Evolutionary conservation across 2,113 vertebrate genomes (phyloP).

Genomic region (Chaetodon auriga): DNA sequence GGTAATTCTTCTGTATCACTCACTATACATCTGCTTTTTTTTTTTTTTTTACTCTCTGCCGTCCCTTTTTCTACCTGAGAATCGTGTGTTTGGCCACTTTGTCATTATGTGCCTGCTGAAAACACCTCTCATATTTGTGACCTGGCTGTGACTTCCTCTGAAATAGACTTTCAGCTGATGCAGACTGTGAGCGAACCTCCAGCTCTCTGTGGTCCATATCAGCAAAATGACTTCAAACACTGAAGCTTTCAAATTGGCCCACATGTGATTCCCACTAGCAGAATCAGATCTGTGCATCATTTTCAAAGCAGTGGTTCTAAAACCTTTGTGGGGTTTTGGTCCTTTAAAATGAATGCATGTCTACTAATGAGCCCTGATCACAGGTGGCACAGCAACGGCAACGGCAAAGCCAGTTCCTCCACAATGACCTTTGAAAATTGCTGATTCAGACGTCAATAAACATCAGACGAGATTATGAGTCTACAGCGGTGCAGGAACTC

Average conservation of each 20-base stretch:
- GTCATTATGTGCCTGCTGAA: not conserved
- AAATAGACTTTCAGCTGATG: slow-evolving; percentile 23
- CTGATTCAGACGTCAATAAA: no score
- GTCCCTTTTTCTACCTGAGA: not conserved
- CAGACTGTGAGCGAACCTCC: not conserved
- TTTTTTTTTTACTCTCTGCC: not conserved
- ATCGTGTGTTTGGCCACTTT: not conserved
- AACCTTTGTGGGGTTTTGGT: not conserved
- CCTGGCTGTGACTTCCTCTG: slow-evolving; percentile 11
- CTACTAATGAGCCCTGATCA: not conserved
- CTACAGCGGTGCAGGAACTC: no score
- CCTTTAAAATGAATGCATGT: not conserved
- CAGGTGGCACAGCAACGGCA: no score
- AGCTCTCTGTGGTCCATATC: not conserved
- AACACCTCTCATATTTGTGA: slow-evolving; percentile 30
- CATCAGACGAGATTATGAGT: no score
- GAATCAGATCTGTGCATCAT: not conserved
- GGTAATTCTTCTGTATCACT: not conserved
- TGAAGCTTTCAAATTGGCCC: slow-evolving; percentile 31
- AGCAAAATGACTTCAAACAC: slow-evolving; percentile 27
- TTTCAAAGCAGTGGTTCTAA: not conserved
- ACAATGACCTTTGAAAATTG: no score
- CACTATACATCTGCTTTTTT: no score
- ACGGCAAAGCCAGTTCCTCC: no score
- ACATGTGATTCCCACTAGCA: slow-evolving; percentile 17